Evolutionary conservation across 2,888 invertebrate genomes (phyloP).

Genomic region (Bellardia bayeri): DNA sequence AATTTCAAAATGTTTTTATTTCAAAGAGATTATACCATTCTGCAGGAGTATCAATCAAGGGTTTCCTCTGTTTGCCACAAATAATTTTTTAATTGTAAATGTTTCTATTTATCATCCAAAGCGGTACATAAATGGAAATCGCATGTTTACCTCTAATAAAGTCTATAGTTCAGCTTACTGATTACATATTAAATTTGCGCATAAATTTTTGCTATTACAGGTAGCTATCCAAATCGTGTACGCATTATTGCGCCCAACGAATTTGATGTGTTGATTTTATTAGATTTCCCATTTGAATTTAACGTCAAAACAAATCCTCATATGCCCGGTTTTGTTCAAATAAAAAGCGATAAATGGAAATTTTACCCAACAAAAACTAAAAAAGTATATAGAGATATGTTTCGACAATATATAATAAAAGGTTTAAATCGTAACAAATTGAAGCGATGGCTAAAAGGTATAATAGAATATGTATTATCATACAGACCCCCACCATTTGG

Average conservation of each 20-base stretch:
- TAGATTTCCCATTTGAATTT: conserved; percentile 68
- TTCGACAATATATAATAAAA: conserved; percentile 2
- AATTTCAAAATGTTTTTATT: too few species aligned
- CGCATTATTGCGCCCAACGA: conserved; percentile 75
- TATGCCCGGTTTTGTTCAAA: conserved; percentile 74
- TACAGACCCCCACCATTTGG: background rate
- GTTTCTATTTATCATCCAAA: too few species aligned
- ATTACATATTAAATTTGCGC: background rate
- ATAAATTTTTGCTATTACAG: conserved; percentile 49
- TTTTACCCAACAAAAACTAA: conserved; percentile 3
- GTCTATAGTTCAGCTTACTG: too few species aligned
- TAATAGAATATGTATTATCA: conserved; percentile 58
- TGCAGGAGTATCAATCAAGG: too few species aligned
- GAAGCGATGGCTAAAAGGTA: conserved; percentile 72
- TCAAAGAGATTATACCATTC: too few species aligned
- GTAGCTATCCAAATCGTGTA: conserved; percentile 76
- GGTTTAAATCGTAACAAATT: conserved; percentile 56
- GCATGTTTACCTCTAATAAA: too few species aligned
- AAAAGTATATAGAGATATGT: conserved; percentile 49
- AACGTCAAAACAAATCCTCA: conserved; percentile 25
- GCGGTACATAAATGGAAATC: too few species aligned
- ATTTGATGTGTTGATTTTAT: conserved; percentile 75
- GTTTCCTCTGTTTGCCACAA: too few species aligned
- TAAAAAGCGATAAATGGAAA: conserved; percentile 57
- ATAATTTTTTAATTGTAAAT: too few species aligned